Base-by-base conservation (phyloP, 1,140 invertebrate species). In the Mactra quadrangularis region DNA sequence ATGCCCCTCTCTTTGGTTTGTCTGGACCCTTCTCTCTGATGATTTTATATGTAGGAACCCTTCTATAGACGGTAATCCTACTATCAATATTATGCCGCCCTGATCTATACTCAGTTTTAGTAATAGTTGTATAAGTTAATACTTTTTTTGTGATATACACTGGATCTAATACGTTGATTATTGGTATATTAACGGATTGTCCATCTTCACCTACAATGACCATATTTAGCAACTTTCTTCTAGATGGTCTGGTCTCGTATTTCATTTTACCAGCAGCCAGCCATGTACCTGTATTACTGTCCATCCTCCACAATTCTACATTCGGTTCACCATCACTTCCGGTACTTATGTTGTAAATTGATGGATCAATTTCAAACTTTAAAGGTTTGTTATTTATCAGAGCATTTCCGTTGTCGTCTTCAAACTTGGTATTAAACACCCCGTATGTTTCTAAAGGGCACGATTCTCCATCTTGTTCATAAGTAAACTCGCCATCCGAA, bases 401-500 rank as follows among this genome's bases (percentile, higher is more conserved):
- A 15, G 9, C 2, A 27, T 15, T 3, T 27, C 74, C 74, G 3
- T 47, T 47, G 11, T n/a, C 59, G 29, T 77, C 74, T 6, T 25
- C 19, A 17, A 77, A 6, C 11, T 0, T 22, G 1, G 33, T 11
- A 11, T 64, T 19, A 64, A 77, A 77, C 59, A 77, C 64, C 4
- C 74, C 74, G 25, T 64, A 77, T 50, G 74, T 77, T 11, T 50
- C 31, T 31, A 77, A 60, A 17, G 74, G 74, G 19, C 1, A 19
- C 31, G 15, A 50, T 19, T 33, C 3, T 9, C 74, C 74, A 47
- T 64, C 6, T 3, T 17, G n/a, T 9, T 62, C 29, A 35, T 22
- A 27, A 2, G 41, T 25, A 64, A 77, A 64, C 15, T 77, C 27
- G 7, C 77, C 77, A 35, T 81, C 57, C 17, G 77, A 35, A 3